Conservation (phyloP, 1,140 invertebrate genomes). For the Papilio dardanus region DNA sequence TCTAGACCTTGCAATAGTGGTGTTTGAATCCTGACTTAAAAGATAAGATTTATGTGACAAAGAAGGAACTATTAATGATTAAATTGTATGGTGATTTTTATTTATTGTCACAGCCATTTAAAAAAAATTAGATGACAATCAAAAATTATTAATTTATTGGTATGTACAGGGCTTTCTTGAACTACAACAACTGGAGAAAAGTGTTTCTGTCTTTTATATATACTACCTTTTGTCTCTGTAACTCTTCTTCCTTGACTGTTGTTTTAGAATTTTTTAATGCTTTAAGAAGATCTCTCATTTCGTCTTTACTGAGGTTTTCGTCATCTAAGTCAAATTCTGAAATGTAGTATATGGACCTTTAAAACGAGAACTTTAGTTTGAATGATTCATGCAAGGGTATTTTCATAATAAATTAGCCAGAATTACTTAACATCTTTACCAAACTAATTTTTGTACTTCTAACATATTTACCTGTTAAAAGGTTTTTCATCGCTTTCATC, state of each 20-base stretch:
- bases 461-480: conserved; percentile 39
- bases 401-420: not conserved
- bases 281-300: conserved; percentile 76
- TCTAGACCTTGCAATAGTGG: not conserved
- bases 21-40: too few relatives aligned
- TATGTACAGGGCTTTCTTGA: not conserved
- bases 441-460: not conserved
- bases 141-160: not conserved
- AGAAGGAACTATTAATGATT: too few relatives aligned
- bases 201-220: not conserved
- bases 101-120: not conserved
- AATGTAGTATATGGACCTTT: conserved; percentile 43
- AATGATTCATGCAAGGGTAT: not conserved
- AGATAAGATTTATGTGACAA: too few relatives aligned
- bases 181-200: not conserved
- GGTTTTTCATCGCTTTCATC: conserved; percentile 60
- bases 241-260: conserved; percentile 65
- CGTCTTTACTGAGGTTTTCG: conserved; percentile 75
- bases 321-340: conserved; percentile 76
- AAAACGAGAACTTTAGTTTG: not conserved
- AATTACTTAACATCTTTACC: too few relatives aligned
- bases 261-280: conserved; percentile 75
- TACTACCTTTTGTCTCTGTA: conserved; percentile 54
- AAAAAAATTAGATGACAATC: not conserved
- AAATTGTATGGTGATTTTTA: not conserved